Conservation (phyloP, 2,113 vertebrate species). For the Pungitius pungitius region DNA sequence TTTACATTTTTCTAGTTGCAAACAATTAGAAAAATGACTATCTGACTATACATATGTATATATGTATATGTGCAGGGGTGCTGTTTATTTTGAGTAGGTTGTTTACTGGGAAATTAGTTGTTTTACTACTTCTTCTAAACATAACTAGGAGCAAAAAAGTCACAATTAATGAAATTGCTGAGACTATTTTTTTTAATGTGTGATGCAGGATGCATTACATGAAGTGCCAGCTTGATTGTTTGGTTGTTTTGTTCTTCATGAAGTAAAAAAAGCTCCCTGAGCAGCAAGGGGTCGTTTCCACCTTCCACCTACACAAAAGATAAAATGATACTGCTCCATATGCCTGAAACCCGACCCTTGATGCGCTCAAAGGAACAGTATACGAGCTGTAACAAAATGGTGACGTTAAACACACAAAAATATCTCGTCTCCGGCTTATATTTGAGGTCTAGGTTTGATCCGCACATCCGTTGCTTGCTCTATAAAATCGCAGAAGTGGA, state of each 20-base stretch:
- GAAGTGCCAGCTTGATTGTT: constrained; percentile 35
- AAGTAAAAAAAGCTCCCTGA: constrained; percentile 46
- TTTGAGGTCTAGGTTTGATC: constrained; percentile 43
- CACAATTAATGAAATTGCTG: constrained; percentile 32
- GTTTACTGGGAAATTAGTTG: constrained; percentile 5
- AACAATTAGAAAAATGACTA: constrained; percentile 9
- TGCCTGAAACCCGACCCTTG: neutral
- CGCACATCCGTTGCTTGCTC: constrained; percentile 22
- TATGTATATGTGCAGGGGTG: neutral
- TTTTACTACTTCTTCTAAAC: constrained; percentile 9
- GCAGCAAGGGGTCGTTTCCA: constrained; percentile 46
- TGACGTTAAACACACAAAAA: constrained; percentile 33
- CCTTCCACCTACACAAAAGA: constrained; percentile 26
- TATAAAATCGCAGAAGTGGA: constrained; percentile 29
- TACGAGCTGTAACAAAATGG: constrained; percentile 28
- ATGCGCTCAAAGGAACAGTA: constrained; percentile 21
- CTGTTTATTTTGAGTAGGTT: neutral
- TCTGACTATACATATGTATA: neutral
- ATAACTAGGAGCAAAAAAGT: constrained; percentile 1
- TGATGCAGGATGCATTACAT: constrained; percentile 8
- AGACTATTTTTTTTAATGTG: constrained; percentile 13
- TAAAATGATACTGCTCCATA: constrained; percentile 20
- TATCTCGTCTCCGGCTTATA: constrained; percentile 24
- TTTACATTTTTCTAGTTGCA: constrained; percentile 13
- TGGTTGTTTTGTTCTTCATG: constrained; percentile 50